These are phyloP conservation scores for Rostratula benghalensis DNA, from an alignment of 2,113 vertebrate genomes.

Conservation along the genomic window DNA sequence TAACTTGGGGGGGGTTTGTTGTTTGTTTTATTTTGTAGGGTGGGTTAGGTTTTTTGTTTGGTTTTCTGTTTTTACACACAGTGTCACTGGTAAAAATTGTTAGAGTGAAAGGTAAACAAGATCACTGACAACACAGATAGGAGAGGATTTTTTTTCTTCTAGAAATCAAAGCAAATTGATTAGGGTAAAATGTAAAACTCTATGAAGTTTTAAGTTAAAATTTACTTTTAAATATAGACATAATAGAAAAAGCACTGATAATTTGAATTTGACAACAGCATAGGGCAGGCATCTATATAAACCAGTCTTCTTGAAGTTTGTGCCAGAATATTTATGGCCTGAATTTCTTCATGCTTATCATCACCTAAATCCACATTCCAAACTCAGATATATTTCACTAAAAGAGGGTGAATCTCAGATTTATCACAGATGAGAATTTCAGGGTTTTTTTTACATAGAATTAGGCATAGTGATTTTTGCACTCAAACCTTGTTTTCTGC, in stretches of 20 bases:
- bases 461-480: not conserved
- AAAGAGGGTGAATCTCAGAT: not conserved
- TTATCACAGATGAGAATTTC: not conserved
- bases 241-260: not conserved
- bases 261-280: not conserved
- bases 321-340: not conserved
- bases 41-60: not conserved
- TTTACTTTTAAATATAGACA: not conserved
- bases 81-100: not conserved
- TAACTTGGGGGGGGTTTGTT: not conserved
- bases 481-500: not conserved
- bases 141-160: not conserved
- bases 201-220: not conserved
- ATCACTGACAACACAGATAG: not conserved
- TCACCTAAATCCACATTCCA: slow-evolving; percentile 17
- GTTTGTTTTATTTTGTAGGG: not conserved
- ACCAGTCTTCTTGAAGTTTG: not conserved
- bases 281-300: not conserved
- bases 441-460: not conserved
- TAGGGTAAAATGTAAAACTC: not conserved
- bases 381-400: slow-evolving; percentile 11
- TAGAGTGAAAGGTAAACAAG: not conserved
- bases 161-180: not conserved
- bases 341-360: slow-evolving; percentile 4
- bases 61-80: not conserved